Base-by-base conservation (phyloP, 2,797 vertebrate species). In the Dendrocincla tyrannina region DNA sequence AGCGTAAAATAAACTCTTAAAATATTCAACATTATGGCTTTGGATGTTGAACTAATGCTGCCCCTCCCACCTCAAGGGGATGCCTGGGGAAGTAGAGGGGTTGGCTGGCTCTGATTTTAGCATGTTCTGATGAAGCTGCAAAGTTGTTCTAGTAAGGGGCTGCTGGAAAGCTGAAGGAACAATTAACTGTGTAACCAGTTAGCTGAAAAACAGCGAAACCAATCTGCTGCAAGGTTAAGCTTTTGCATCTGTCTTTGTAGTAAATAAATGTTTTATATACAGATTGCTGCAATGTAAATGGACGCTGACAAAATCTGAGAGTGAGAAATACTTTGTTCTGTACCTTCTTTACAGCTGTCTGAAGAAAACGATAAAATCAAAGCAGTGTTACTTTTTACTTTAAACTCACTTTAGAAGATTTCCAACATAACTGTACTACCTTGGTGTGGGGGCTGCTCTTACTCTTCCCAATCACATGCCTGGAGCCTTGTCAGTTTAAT, bases 341-440 rank as follows among this genome's bases (percentile, higher is more conserved):
- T 87, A 73, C 42, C 27, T 70, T 63, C 50, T 75, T 91, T 60
- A 77, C 41, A 88, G 37, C 53, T 72, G 28, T 42, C 41, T 53
- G 87, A 80, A 75, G 58, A 49, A 7, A 3, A 0, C 9, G 6
- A 16, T 63, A 47, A 78, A 88, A 79, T 20, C 22, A 66, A 5
- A 66, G n/a, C 18, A 82, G 63, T 76, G 58, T 41, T 93, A 66
- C 12, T 73, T 92, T 56, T 94, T 58, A 62, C 86, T 94, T 82
- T 81, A 56, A 60, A 13, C 44, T 49, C 11, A 1, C 41, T 77
- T 66, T 4, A 59, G 41, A 60, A 62, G 41, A 17, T 15, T 87
- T 75, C 41, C 28, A 27, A 17, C 1, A 1, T n/a, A 17, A 0
- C 23, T 76, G 6, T 4, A 1, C 13, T 8, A 1, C 23, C 0